Evolutionary conservation across 1,140 invertebrate species (phyloP).

Genomic region (Penaeus indicus): DNA sequence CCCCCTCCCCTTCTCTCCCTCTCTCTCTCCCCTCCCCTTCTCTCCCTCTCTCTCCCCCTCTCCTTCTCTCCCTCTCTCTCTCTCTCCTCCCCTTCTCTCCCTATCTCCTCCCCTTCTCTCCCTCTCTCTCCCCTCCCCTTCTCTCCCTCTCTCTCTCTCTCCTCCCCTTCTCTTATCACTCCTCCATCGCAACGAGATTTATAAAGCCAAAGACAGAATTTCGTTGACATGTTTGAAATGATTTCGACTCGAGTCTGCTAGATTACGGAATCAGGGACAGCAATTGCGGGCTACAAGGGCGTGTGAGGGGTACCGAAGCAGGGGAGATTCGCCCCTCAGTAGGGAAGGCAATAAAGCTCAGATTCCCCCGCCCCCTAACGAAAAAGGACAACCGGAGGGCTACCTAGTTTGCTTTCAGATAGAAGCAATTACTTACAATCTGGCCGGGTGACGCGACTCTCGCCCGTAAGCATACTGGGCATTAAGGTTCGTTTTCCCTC

Average conservation of each 20-base stretch:
- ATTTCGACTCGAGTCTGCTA: background rate
- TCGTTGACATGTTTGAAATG: slow-evolving; percentile 26
- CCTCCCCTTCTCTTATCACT: background rate
- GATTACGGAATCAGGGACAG: background rate
- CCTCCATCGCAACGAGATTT: slow-evolving; percentile 12
- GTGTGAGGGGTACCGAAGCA: too few relatives aligned
- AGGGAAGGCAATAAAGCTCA: background rate
- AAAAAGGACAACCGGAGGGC: slow-evolving; percentile 49
- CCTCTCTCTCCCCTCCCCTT: too few relatives aligned
- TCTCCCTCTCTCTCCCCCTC: too few relatives aligned
- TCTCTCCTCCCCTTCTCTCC: too few relatives aligned
- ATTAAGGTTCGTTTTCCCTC: background rate
- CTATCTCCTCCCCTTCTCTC: background rate
- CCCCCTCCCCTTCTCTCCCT: too few relatives aligned
- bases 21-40: too few relatives aligned
- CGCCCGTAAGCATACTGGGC: background rate
- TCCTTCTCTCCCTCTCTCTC: too few relatives aligned
- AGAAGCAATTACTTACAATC: slow-evolving; percentile 61
- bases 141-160: background rate
- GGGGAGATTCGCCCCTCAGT: background rate
- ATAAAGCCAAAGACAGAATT: slow-evolving; percentile 31
- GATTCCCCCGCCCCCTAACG: background rate
- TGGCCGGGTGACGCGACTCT: slow-evolving; percentile 6
- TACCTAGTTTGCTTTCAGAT: slow-evolving; percentile 60
- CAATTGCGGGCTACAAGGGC: too few relatives aligned